phyloP scores from a whole-genome alignment of 2,113 vertebrate genomes.

The Phrynocephalus versicolor region DNA sequence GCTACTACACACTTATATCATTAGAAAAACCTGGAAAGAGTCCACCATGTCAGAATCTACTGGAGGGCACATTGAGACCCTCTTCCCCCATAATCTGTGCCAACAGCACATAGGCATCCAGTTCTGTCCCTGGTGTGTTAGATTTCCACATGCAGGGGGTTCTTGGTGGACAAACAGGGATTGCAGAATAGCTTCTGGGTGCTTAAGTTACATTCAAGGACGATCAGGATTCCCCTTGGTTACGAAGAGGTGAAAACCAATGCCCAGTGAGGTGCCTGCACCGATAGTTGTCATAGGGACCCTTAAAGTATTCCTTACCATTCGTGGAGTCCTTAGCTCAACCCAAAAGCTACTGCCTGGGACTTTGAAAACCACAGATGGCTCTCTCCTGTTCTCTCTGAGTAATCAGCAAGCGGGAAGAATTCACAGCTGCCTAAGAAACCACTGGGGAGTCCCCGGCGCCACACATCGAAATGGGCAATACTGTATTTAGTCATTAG shows the following conservation, averaged over 20 bases:
- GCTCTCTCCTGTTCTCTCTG: conserved; percentile 43
- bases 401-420: conserved; percentile 52
- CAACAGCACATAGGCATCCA: too few species aligned
- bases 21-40: too few species aligned
- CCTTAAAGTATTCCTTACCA: not conserved
- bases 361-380: conserved; percentile 54
- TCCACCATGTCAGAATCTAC: too few species aligned
- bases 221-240: rapidly evolving
- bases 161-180: rapidly evolving
- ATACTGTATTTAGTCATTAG: conserved; percentile 59
- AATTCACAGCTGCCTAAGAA: conserved; percentile 66
- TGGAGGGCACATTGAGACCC: too few species aligned
- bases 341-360: too few species aligned
- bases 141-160: not conserved
- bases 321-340: not conserved
- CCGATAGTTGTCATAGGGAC: rapidly evolving
- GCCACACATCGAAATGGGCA: conserved; percentile 53
- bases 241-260: conserved; percentile 3
- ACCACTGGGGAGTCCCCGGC: conserved; percentile 54
- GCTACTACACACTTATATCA: too few species aligned
- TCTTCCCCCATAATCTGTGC: too few species aligned
- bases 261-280: not conserved
- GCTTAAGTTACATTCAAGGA: rapidly evolving
- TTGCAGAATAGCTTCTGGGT: not conserved
- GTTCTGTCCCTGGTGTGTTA: not conserved